These are phyloP conservation scores for Diachasmimorpha longicaudata DNA, from an alignment of 1,140 invertebrate species.

Conservation along the genomic window DNA sequence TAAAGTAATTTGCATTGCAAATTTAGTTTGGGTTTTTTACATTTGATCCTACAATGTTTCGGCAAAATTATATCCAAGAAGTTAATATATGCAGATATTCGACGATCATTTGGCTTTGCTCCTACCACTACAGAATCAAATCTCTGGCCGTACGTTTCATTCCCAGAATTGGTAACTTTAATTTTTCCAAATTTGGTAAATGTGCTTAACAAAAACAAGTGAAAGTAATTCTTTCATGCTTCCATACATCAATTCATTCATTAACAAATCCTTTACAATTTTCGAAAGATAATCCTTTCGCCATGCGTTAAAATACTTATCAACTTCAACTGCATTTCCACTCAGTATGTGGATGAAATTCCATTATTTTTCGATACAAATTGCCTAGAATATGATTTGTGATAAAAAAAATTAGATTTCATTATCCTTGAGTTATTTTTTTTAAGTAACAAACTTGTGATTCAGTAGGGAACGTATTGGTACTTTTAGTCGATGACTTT, in stretches of 20 bases:
- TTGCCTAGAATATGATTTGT: constrained; percentile 56
- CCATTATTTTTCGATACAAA: constrained; percentile 38
- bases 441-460: constrained; percentile 45
- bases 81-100: not conserved
- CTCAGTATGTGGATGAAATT: not conserved
- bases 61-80: no score
- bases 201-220: not conserved
- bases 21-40: no score
- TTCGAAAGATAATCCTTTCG: not conserved
- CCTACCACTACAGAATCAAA: not conserved
- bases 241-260: not conserved
- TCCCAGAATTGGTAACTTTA: not conserved
- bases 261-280: not conserved
- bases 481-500: constrained; percentile 37
- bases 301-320: not conserved
- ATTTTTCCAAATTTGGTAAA: no score
- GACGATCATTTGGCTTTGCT: not conserved
- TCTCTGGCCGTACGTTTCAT: not conserved
- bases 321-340: not conserved
- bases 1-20: no score
- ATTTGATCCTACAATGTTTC: no score
- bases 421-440: constrained; percentile 20
- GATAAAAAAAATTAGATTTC: constrained; percentile 36
- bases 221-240: not conserved
- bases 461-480: constrained; percentile 53